Evolutionary conservation across 1,140 invertebrate genomes (phyloP).

Genomic region (Drosophila pseudoobscura): DNA sequence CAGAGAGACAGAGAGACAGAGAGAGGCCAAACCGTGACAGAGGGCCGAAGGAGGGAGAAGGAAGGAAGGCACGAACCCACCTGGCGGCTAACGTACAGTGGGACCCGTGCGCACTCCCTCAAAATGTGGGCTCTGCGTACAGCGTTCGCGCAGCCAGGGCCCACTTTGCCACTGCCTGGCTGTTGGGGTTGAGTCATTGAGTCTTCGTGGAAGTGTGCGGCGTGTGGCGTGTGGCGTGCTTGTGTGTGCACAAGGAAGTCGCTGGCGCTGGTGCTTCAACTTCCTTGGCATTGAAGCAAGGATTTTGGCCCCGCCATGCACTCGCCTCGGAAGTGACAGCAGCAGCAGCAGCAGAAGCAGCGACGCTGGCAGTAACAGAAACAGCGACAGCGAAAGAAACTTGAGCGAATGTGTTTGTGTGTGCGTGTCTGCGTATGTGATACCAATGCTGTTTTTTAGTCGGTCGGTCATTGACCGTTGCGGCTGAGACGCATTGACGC

Average conservation of each 20-base stretch:
- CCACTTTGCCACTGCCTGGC: no score
- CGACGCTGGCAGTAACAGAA: conserved; percentile 33
- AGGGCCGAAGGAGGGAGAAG: not conserved
- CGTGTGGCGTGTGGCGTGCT: no score
- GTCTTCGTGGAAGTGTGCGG: no score
- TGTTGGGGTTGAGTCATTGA: no score
- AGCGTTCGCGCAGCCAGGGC: no score
- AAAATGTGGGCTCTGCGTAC: no score
- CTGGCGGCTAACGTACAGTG: no score
- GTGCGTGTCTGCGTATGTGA: conserved; percentile 25
- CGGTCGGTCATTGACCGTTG: conserved; percentile 83
- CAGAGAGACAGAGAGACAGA: conserved; percentile 4
- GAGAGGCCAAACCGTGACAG: not conserved
- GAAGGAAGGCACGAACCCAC: not conserved
- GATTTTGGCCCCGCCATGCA: conserved; percentile 60
- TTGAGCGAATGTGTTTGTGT: conserved; percentile 8
- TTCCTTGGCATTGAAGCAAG: conserved; percentile 80
- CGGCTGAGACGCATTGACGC: conserved; percentile 78
- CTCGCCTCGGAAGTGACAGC: conserved; percentile 62
- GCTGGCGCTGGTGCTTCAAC: conserved; percentile 53
- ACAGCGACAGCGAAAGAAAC: not conserved
- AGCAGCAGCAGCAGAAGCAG: conserved; percentile 6
- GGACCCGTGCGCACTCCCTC: no score
- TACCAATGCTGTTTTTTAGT: conserved; percentile 71
- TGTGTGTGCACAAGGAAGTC: conserved; percentile 64